Evolutionary conservation across 2,113 vertebrate species (phyloP), one percentile per base, ranked within the genome.

Genomic region (Riparia riparia): DNA sequence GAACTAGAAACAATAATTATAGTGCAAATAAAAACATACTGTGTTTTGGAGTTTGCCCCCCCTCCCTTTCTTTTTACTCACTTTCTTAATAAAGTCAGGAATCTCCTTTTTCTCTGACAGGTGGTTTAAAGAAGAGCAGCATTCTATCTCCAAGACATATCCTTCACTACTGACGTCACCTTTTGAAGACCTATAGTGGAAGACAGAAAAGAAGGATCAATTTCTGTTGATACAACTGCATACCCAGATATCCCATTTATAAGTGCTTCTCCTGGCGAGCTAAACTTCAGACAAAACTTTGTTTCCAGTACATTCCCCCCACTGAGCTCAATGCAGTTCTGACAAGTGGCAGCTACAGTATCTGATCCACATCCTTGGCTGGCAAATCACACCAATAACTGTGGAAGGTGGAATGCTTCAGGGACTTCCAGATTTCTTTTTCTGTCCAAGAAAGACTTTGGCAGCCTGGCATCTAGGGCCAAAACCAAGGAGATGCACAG

Each of bases 71-170:
- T 70, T 89, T 90, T 72, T 64, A 92, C 98, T 98, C 97, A 99
- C 99, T 98, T 99, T 99, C 93, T 99, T 99, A 94, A 99, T 96
- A 90, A 99, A 99, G 95, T 99, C 99, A 77, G 99, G 98, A 97
- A 99, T 98, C 95, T 99, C 98, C 95, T 99, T 99, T 14, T 99
- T 96, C 95, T 98, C 98, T 86, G 98, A 97, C 95, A 98, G 97
- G 63, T 99, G 98, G 66, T 98, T 98, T 2, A 98, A 97, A 80
- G 98, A 98, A 91, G 99, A 98, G 88, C 98, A 99, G 76, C 98
- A 98, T 91, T 99, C 99, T 96, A 99, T 96, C 95, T 99, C 99
- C 76, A 99, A 98, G 73, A 98, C 87, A 97, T 98, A 98, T 29
- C 98, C 97, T 84, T 99, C 99, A 86, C 26, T 96, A 41, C 32